These are phyloP conservation scores for Gnatocerus cornutus DNA, from an alignment of 2,888 invertebrate genomes.

Conservation along the genomic window DNA sequence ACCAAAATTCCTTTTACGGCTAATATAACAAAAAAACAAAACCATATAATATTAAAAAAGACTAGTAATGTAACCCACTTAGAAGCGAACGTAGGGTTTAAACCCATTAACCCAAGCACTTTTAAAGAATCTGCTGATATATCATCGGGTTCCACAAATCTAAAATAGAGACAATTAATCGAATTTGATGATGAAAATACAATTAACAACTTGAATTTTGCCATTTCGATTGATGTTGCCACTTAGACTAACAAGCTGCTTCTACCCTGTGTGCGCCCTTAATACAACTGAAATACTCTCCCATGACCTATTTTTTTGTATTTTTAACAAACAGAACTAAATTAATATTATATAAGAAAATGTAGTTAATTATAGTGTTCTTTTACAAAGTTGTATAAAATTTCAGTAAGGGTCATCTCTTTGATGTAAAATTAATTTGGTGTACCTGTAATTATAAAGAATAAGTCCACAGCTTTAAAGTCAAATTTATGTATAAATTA, in stretches of 20 bases:
- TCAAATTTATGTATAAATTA: background rate
- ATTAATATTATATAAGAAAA: background rate
- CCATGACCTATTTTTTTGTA: background rate
- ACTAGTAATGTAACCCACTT: background rate
- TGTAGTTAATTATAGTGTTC: background rate
- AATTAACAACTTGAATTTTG: no score
- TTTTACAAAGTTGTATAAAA: no score
- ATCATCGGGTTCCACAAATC: slow-evolving; percentile 1
- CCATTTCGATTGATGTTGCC: no score
- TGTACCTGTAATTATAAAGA: background rate
- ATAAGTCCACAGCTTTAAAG: background rate
- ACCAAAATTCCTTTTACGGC: slow-evolving; percentile 7
- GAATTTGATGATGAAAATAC: no score
- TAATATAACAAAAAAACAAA: background rate
- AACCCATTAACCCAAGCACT: background rate
- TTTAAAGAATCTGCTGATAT: slow-evolving; percentile 10
- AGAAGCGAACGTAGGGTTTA: background rate
- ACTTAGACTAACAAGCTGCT: no score
- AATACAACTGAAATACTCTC: no score
- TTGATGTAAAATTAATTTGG: slow-evolving; percentile 30
- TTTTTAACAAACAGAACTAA: background rate
- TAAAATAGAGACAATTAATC: background rate
- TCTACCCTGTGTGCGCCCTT: no score
- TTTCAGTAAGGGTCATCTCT: background rate
- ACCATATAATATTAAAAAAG: background rate